Evolutionary conservation across 2,888 invertebrate species (phyloP).

Genomic region (Volucella zonaria): DNA sequence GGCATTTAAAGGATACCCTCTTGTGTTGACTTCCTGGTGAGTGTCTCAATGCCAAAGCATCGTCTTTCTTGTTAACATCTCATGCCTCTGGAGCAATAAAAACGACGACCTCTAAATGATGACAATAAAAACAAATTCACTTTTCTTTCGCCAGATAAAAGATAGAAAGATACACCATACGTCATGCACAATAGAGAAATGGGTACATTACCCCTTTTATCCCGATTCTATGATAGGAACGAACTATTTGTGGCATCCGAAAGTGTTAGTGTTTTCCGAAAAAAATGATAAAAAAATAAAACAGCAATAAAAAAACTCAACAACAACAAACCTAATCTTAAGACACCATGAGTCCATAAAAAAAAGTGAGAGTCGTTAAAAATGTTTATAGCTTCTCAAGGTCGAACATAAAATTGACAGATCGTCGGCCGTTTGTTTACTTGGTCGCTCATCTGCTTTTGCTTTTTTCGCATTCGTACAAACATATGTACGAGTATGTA

Average conservation of each 20-base stretch:
- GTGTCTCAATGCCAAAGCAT: conserved; percentile 64
- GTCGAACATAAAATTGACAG: conserved; percentile 77
- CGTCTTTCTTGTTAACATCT: conserved; percentile 47
- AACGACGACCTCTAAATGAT: conserved; percentile 46
- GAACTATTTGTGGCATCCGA: conserved; percentile 71
- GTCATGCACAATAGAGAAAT: conserved; percentile 31
- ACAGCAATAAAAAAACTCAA: conserved; percentile 11
- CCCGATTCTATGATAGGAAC: conserved; percentile 39
- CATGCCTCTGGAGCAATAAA: conserved; percentile 55
- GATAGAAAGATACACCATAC: not conserved
- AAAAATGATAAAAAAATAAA: conserved; percentile 24
- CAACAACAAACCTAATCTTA: conserved; percentile 3
- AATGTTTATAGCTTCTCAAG: conserved; percentile 81
- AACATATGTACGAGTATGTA: not conserved
- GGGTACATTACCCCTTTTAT: conserved; percentile 66
- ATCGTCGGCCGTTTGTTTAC: conserved; percentile 47
- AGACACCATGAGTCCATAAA: conserved; percentile 75
- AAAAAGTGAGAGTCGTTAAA: conserved; percentile 82
- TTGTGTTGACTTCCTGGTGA: conserved; percentile 57
- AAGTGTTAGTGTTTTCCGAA: conserved; percentile 62
- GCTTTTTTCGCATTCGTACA: conserved; percentile 28
- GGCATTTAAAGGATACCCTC: conserved; percentile 26
- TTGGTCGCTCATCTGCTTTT: conserved; percentile 43
- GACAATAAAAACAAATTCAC: conserved; percentile 70
- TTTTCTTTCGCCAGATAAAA: conserved; percentile 57